These are phyloP conservation scores for Dryoscopus gambensis DNA, from an alignment of 2,113 vertebrate genomes.

Conservation along the genomic window DNA sequence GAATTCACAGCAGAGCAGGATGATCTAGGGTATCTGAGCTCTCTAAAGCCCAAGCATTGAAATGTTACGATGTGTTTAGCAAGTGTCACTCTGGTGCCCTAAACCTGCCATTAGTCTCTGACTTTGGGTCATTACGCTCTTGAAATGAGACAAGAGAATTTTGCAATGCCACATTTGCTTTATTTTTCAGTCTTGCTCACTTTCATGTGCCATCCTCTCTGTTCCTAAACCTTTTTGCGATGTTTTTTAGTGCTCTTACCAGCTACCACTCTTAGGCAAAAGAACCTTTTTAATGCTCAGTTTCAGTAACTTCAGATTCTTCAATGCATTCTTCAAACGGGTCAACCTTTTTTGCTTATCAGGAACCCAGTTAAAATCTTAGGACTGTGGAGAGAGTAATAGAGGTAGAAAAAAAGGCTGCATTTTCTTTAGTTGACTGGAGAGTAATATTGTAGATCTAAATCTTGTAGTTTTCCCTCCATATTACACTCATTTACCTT, in stretches of 20 bases:
- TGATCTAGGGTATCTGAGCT: background rate
- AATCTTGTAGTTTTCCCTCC: background rate
- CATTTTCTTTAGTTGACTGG: background rate
- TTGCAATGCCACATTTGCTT: background rate
- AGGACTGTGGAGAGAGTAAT: background rate
- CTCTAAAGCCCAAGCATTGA: background rate
- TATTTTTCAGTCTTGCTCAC: background rate
- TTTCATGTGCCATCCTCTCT: background rate
- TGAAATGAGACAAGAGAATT: background rate
- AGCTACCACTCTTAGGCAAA: background rate
- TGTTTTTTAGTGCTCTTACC: background rate
- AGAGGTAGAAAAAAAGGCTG: background rate
- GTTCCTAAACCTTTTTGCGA: background rate
- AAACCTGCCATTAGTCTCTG: background rate
- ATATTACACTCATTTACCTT: background rate
- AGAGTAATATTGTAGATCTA: background rate
- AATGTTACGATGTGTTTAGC: background rate
- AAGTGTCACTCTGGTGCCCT: background rate
- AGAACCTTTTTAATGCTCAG: background rate
- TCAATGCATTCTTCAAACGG: background rate
- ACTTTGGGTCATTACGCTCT: background rate
- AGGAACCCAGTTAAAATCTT: background rate
- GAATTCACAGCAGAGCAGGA: background rate
- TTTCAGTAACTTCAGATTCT: background rate
- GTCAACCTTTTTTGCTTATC: background rate